phyloP scores from a whole-genome alignment of 2,113 vertebrate genomes.

The Perca schrenkii region DNA sequence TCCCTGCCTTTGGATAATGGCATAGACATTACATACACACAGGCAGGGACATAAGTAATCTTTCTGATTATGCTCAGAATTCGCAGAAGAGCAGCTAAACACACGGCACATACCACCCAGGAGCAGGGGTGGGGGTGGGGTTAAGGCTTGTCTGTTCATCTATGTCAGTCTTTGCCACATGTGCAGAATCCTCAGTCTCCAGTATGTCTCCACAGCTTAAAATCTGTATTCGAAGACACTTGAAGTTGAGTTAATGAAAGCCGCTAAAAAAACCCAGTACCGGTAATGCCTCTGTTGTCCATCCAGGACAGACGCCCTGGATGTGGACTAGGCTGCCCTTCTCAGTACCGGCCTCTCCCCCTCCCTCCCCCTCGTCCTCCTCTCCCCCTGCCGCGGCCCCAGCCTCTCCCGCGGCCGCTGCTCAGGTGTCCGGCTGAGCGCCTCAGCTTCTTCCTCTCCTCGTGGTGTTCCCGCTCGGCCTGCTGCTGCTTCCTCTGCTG shows the following conservation, averaged over 20 bases:
- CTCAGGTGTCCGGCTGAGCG: slow-evolving; percentile 90
- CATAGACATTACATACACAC: slow-evolving; percentile 21
- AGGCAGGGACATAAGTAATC: slow-evolving; percentile 11
- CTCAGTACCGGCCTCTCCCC: slow-evolving; percentile 70
- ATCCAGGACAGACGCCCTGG: not conserved
- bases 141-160: not conserved
- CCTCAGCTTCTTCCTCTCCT: slow-evolving; percentile 91
- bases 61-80: slow-evolving; percentile 36
- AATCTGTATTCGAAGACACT: not conserved
- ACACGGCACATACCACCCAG: slow-evolving; percentile 49
- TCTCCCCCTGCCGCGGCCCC: slow-evolving; percentile 61
- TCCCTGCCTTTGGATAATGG: slow-evolving; percentile 26
- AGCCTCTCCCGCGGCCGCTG: slow-evolving; percentile 69
- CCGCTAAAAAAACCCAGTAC: not conserved
- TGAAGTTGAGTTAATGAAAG: not conserved
- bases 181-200: slow-evolving; percentile 6
- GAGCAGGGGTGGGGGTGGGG: slow-evolving; percentile 7
- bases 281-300: not conserved
- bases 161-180: slow-evolving; percentile 1
- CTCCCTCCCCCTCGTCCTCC: slow-evolving; percentile 18
- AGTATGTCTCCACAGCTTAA: not conserved
- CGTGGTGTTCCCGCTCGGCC: slow-evolving; percentile 90
- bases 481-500: slow-evolving; percentile 91
- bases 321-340: not conserved
- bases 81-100: slow-evolving; percentile 31